phyloP scores from a whole-genome alignment of 2,797 vertebrate genomes.

The Arremon brunneinucha region DNA sequence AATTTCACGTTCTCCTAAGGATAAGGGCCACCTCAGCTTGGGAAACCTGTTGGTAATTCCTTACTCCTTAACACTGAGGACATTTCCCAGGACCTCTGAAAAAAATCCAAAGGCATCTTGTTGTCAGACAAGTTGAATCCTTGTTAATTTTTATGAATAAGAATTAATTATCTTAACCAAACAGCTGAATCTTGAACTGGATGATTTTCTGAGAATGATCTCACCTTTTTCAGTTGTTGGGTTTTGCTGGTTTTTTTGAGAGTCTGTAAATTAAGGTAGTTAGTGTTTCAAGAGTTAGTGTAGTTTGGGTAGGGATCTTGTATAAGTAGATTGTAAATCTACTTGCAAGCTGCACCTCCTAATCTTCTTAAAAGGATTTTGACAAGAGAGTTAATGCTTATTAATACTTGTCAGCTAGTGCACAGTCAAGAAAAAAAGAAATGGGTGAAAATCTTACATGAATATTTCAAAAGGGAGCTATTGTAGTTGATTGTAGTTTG shows the following conservation, averaged over 20 bases:
- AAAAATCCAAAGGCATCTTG: background rate
- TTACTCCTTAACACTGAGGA: background rate
- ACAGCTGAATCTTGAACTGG: background rate
- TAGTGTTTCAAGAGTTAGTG: background rate
- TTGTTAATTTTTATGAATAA: background rate
- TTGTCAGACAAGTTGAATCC: background rate
- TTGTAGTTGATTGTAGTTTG: background rate
- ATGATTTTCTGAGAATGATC: background rate
- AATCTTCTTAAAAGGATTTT: conserved; percentile 54
- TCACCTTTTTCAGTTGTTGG: background rate
- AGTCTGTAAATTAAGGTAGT: background rate
- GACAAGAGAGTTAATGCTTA: conserved; percentile 33
- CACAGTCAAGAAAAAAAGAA: background rate
- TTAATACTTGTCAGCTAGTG: conserved; percentile 19
- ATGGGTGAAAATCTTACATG: background rate
- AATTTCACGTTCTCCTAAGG: background rate
- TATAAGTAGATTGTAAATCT: conserved; percentile 10
- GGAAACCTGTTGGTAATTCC: background rate
- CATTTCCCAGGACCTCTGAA: background rate
- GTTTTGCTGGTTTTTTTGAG: background rate
- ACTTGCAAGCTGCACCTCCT: background rate
- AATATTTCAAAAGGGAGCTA: conserved; percentile 1
- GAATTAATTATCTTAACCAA: background rate
- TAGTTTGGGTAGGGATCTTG: background rate
- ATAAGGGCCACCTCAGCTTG: background rate